Base-by-base conservation (phyloP, 2,797 vertebrate species). In the Cuculus canorus region DNA sequence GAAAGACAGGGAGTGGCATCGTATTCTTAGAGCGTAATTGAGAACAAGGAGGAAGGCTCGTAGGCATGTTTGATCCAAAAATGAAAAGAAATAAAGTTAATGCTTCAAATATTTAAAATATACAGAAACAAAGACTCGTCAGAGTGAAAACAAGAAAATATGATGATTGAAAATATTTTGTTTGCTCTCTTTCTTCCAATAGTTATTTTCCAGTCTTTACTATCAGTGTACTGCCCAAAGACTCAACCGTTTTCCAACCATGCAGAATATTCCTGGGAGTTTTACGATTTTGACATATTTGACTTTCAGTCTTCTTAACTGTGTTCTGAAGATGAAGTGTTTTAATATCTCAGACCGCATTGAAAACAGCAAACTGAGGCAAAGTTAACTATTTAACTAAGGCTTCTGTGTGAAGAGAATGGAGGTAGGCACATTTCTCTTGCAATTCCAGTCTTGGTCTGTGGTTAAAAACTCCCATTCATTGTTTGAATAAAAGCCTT, bases 401-500 rank as follows among this genome's bases (percentile, higher is more conserved):
- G 59, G 50, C 27, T 13, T 82, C 50, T 52, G 0, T 57, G 33
- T 69, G 73, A 61, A 65, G 71, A 73, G 70, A 83, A 78, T 60
- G 41, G 61, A 75, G 41, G 50, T 33, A 71, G 86, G 37, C 69
- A 93, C 17, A n/a, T 81, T 68, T 75, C 70, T 3, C 2, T 72
- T 66, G 47, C 32, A 43, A 28, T 88, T 90, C 17, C 60, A 77
- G 0, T 82, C 56, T 87, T 85, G n/a, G 18, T 76, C 50, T 8
- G 2, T 79, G 37, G 64, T 86, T 94, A 88, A 86, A 88, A 92
- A 50, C 33, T 84, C 47, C 41, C 23, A n/a, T 71, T 92, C 16
- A 17, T 4, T 72, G 57, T 84, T 93, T 82, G 57, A 95, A 39
- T 57, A 86, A 90, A 75, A 90, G 14, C 28, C 33, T 93, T 95